Base-by-base conservation (phyloP, 92 coral and sea anemone genomes). In the Montipora capitata region DNA sequence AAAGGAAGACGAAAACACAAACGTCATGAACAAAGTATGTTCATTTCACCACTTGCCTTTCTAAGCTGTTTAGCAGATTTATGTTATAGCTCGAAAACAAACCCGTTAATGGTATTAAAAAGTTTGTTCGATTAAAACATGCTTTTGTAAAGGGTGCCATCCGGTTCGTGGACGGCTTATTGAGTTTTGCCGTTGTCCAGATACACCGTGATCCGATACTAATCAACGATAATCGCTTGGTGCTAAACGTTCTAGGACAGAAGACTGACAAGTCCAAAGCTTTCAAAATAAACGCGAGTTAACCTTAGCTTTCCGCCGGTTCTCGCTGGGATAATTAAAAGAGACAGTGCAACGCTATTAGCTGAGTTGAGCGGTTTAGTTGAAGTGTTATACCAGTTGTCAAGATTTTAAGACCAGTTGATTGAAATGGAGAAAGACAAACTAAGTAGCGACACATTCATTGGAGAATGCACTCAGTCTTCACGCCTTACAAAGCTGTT, bases 51-150 rank as follows among this genome's bases (percentile, higher is more conserved):
- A 68, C 64, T 68, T 40, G 13, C 85, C 65, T 39, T 54, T 48
- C 68, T 81, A 88, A 88, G 87, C 88, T 81, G 81, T 88, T 88
- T 80, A 88, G 91, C 82, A 81, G 79, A 52, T 81, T 73, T 87
- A 27, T 18, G 13, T 65, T 65, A 72, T 12, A 81, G 78, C 67
- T 73, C 40, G 86, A 68, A 59, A 69, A 59, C 68, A 82, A 75
- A 65, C 83, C 71, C 88, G 68, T 73, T 88, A 88, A 76, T 64
- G 87, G 80, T 81, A 83, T 83, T 83, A 83, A 44, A 54, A 77
- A 68, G 77, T 81, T 13, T 65, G 68, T 68, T 81, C 77, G 59
- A 16, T 73, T 73, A 48, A 45, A 73, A 49, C 77, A 48, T 17
- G 58, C 27, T 72, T 72, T 17, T 78, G 74, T 68, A 52, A 68